Conservation (phyloP, 2,888 invertebrate species). For the Eupeodes luniger region DNA sequence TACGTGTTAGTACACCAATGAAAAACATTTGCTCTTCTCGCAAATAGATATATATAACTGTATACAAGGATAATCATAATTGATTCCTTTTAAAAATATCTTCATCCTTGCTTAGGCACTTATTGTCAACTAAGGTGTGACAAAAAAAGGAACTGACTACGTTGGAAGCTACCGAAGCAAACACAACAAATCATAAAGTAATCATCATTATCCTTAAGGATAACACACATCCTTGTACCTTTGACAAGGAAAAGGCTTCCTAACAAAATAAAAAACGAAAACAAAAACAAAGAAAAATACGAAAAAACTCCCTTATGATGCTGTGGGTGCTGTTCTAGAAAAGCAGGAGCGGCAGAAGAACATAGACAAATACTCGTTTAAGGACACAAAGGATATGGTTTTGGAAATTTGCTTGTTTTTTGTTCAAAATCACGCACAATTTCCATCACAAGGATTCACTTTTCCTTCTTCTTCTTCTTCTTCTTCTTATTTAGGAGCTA, state of each 20-base stretch:
- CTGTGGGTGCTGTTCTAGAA: not conserved
- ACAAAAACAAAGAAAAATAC: conserved; percentile 21
- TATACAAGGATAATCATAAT: conserved; percentile 77
- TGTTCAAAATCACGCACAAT: conserved; percentile 67
- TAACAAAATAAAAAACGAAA: conserved; percentile 29
- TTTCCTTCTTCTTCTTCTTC: not conserved
- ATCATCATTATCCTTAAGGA: conserved; percentile 73
- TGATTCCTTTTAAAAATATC: conserved; percentile 74
- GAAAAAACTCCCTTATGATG: conserved; percentile 44
- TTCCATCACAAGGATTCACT: conserved; percentile 25
- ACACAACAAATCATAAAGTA: conserved; percentile 73
- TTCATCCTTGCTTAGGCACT: conserved; percentile 75
- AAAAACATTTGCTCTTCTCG: conserved; percentile 53
- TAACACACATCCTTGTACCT: conserved; percentile 46
- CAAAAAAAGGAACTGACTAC: conserved; percentile 28
- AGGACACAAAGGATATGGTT: conserved; percentile 43
- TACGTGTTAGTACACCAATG: conserved; percentile 71
- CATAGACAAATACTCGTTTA: conserved; percentile 29
- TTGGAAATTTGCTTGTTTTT: conserved; percentile 59
- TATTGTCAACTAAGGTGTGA: conserved; percentile 66
- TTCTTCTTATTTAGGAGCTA: conserved; percentile 30
- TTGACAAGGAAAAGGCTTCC: conserved; percentile 26
- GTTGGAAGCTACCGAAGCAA: conserved; percentile 56
- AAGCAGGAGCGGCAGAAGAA: conserved; percentile 48
- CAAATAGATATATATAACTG: conserved; percentile 31